Base-by-base conservation (phyloP, 35 echinoderm and acorn worm genomes). In the Amphiura filiformis region DNA sequence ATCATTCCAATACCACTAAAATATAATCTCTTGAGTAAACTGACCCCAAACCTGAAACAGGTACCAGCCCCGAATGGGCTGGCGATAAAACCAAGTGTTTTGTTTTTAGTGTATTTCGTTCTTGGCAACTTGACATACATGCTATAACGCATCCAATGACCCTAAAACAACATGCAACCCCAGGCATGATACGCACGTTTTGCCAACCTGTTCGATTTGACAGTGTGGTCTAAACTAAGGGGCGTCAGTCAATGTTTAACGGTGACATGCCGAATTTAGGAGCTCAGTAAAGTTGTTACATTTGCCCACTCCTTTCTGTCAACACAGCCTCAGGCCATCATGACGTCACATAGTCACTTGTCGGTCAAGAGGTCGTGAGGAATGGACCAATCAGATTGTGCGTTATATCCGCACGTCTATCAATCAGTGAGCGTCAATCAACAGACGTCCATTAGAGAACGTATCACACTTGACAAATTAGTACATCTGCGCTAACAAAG, bases 401-500 rank as follows among this genome's bases (percentile, higher is more conserved):
- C 35, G 47, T 77, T 39, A 56, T 75, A 42, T 82, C 31, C 30
- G 22, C 32, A 34, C 36, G 52, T 39, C 31, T 80, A 82, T 91
- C 89, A 91, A 91, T 91, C 89, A 91, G 26, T 35, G 36, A 13
- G 26, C 47, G 82, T 91, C 89, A 85, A 78, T 91, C 89, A 91
- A 22, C 89, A 33, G 42, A 34, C 89, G 61, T 91, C 89, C 89
- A 91, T 91, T 91, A 91, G 82, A 91, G 47, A 42, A 32, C 83
- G 49, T 56, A 35, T 85, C 49, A 85, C 64, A 37, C 35, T 61
- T 91, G 89, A 91, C 89, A 91, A 91, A 91, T 91, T 91, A 61
- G 83, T 42, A 44, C 78, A 76, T 81, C 79, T 90, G 88, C 84
- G 89, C 82, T 76, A 91, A 91, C 89, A 91, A 91, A 85, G 81